phyloP scores from a whole-genome alignment of 2,113 vertebrate genomes.

The Salvelinus namaycush region DNA sequence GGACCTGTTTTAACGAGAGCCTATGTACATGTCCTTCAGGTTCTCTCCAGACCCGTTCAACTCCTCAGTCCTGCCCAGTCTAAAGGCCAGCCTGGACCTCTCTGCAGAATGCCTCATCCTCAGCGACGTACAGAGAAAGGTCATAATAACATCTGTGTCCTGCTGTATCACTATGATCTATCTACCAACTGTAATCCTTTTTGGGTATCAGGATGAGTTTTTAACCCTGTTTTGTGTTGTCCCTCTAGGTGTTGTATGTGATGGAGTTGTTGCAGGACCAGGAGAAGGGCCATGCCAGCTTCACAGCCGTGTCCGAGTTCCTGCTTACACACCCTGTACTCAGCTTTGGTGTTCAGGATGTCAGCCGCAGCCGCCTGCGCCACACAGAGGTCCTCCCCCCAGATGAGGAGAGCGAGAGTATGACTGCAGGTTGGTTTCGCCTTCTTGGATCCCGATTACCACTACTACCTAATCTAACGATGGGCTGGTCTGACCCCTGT shows the following conservation, averaged over 20 bases:
- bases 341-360: conserved; percentile 94
- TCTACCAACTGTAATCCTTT: not conserved
- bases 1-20: not conserved
- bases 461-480: too few species aligned
- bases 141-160: conserved; percentile 53
- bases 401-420: conserved; percentile 89
- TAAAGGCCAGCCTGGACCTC: conserved; percentile 94
- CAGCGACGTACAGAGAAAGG: conserved; percentile 95
- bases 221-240: not conserved
- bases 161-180: not conserved
- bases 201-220: not conserved
- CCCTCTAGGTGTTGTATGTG: conserved; percentile 89
- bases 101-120: conserved; percentile 93
- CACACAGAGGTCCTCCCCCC: conserved; percentile 92
- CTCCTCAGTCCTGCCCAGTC: conserved; percentile 83
- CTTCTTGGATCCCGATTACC: too few species aligned
- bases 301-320: conserved; percentile 97
- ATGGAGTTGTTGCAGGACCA: conserved; percentile 96
- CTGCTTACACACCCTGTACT: conserved; percentile 96
- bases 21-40: conserved; percentile 60
- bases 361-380: conserved; percentile 81
- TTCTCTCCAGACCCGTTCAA: conserved; percentile 93
- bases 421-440: conserved; percentile 76
- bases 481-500: too few species aligned
- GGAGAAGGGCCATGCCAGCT: conserved; percentile 90